phyloP scores from a whole-genome alignment of 2,797 vertebrate genomes.

The Pitangus sulphuratus region DNA sequence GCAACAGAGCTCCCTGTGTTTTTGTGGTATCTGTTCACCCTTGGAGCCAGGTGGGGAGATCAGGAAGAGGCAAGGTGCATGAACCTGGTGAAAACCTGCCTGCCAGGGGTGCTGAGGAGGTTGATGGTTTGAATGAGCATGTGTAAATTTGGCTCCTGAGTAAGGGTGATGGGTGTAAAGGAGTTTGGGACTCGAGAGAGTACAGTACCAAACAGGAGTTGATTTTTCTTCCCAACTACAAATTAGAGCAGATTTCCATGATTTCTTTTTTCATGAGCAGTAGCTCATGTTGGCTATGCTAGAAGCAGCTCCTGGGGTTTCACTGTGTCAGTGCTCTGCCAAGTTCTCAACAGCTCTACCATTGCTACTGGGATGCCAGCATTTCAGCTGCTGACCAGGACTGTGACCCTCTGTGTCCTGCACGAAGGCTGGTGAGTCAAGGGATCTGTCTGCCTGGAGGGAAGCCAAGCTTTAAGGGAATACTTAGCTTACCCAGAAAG shows the following conservation, averaged over 20 bases:
- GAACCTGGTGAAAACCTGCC: neutral
- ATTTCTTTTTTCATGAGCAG: neutral
- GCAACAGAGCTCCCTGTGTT: neutral
- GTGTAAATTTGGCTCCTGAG: neutral
- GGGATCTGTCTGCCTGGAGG: neutral
- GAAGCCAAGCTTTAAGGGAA: neutral
- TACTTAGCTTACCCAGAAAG: neutral
- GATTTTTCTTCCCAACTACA: neutral
- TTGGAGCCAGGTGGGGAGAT: neutral
- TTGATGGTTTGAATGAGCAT: neutral
- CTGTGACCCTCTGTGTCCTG: neutral
- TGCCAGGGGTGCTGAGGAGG: rapidly evolving
- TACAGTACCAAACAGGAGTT: neutral
- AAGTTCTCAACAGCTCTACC: neutral
- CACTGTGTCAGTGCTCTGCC: neutral
- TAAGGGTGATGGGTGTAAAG: neutral
- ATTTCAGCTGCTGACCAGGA: neutral
- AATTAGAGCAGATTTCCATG: neutral
- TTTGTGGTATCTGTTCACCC: neutral
- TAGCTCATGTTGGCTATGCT: rapidly evolving
- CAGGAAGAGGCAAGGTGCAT: neutral
- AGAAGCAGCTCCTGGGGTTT: neutral
- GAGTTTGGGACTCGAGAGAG: neutral
- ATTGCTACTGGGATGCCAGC: neutral
- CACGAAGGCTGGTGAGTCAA: neutral